Percentiles rank a stretch among this genome's conserved stretches.
phyloP scores from a whole-genome alignment of 2,113 vertebrate species.

The Bucco capensis region DNA sequence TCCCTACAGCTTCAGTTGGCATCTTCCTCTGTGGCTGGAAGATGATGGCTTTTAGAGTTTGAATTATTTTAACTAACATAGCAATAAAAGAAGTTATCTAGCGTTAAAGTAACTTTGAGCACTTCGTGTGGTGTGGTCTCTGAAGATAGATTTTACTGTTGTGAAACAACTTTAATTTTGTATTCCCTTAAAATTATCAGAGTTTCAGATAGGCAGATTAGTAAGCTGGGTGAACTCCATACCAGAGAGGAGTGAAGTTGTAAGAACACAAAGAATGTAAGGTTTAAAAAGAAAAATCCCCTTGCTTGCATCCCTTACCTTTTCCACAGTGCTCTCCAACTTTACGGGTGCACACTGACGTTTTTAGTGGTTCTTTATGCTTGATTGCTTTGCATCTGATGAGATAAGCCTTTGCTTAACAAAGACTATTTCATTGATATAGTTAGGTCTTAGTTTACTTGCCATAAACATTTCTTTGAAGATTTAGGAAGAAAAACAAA shows the following conservation, averaged over 20 bases:
- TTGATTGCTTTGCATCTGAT: conserved; percentile 52
- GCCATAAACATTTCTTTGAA: conserved; percentile 62
- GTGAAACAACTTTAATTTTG: background rate
- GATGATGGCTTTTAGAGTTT: background rate
- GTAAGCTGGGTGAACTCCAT: background rate
- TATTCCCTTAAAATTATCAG: background rate
- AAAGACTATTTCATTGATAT: conserved; percentile 49
- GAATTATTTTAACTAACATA: background rate
- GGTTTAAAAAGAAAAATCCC: background rate
- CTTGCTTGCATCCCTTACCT: background rate
- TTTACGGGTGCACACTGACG: background rate
- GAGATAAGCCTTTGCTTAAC: conserved; percentile 54
- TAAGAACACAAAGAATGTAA: background rate
- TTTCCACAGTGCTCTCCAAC: background rate
- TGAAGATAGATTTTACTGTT: background rate
- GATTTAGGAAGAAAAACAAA: conserved; percentile 46
- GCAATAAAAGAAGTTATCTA: background rate
- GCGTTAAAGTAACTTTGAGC: background rate
- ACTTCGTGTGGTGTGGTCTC: background rate
- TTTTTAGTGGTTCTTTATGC: conserved; percentile 55
- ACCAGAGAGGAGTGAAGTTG: background rate
- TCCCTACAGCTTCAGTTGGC: background rate
- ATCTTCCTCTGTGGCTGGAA: background rate
- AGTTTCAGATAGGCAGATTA: background rate
- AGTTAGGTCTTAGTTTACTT: conserved; percentile 27